Evolutionary conservation across 1,140 invertebrate species (phyloP), one percentile per base, ranked within the genome.

Genomic region (Heterodera carotae): DNA sequence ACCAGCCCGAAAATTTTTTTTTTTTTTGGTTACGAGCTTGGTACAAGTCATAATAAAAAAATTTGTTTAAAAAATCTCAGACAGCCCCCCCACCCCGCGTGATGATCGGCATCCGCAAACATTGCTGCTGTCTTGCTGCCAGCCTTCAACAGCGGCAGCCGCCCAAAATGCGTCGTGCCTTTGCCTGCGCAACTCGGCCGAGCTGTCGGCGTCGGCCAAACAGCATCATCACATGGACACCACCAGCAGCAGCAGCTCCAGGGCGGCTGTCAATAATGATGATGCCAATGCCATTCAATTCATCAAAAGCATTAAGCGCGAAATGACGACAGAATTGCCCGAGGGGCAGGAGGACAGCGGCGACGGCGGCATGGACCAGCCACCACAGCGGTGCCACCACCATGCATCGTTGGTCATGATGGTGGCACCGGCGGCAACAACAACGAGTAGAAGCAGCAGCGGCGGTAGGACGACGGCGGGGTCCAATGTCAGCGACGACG

Each of bases 251-350:
- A n/a, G n/a, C n/a, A n/a, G n/a, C n/a, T n/a, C n/a, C n/a, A n/a
- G n/a, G n/a, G n/a, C n/a, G n/a, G n/a, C n/a, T n/a, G n/a, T n/a
- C n/a, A n/a, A n/a, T n/a, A n/a, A n/a, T n/a, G n/a, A n/a, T n/a
- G n/a, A n/a, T n/a, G n/a, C n/a, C n/a, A n/a, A n/a, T n/a, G n/a
- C n/a, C n/a, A 64, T 74, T 34, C 72, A 74, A 62, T 74, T 74
- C 39, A 64, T 74, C 15, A 74, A 74, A 62, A 74, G 72, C 39
- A 74, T 74, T 25, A 74, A 74, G 64, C 43, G 64, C 34, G 72
- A 74, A n/a, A 56, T 27, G 18, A 27, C 27, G 33, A 43, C 60
- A 0, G 48, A 73, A 56, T 36, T 60, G 12, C 22, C 56, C 27
- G 70, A 73, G 31, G 70, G 34, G 8, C 29, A 15, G 59, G 48